A percentile compares a stretch with the other conserved stretches of the same genome.
These are phyloP conservation scores for Ephydatia muelleri DNA, from an alignment of 37 sponge, comb jelly and placozoan genomes.

Conservation along the genomic window DNA sequence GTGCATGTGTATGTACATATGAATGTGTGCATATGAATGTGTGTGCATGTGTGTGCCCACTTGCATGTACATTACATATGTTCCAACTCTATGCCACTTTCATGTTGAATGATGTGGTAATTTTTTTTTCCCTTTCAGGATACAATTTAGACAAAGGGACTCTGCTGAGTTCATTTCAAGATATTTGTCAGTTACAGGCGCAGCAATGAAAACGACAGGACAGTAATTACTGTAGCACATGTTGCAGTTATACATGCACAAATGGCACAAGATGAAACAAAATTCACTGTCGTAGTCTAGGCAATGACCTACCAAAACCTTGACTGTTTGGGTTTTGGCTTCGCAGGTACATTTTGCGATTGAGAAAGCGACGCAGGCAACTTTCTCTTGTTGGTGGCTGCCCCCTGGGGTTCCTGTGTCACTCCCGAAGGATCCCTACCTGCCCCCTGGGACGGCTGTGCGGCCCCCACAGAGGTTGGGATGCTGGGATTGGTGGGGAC, in stretches of 20 bases:
- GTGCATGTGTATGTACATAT: not conserved
- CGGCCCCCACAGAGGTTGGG: not conserved
- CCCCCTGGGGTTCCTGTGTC: not conserved
- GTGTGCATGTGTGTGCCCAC: not conserved
- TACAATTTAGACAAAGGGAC: slow-evolving; percentile 44
- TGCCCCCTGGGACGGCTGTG: not conserved
- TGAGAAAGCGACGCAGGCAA: not conserved
- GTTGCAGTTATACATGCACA: not conserved
- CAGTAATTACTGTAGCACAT: not conserved
- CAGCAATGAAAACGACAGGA: not conserved
- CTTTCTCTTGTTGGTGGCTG: not conserved
- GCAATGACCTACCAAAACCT: not conserved
- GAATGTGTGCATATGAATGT: slow-evolving; percentile 1
- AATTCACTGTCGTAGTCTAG: not conserved
- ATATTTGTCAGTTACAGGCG: slow-evolving; percentile 14
- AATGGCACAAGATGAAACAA: not conserved
- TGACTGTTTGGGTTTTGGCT: not conserved
- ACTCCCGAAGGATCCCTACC: not conserved
- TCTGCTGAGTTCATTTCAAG: slow-evolving; percentile 44
- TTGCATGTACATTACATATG: not conserved
- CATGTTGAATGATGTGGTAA: not conserved
- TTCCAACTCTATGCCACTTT: not conserved
- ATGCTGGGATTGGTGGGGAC: not conserved
- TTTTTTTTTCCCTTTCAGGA: slow-evolving; percentile 20
- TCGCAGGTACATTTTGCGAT: not conserved